Percentiles rank a stretch among this genome's conserved stretches.
Evolutionary conservation across 2,888 invertebrate genomes (phyloP).

Genomic region (Plutella xylostella): DNA sequence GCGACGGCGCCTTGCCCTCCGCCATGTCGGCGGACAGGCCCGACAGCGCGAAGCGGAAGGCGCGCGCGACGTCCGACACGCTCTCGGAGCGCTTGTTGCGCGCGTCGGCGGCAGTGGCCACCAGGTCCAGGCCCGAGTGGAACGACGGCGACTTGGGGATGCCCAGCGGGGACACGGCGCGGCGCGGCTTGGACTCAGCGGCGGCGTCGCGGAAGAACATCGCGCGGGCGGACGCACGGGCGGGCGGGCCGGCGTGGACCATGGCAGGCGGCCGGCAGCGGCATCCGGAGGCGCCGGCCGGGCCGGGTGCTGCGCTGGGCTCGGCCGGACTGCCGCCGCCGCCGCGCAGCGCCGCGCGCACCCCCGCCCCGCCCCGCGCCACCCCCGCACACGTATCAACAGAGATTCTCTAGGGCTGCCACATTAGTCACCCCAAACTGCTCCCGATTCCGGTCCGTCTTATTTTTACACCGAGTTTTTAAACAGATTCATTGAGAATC

Average conservation of each 20-base stretch:
- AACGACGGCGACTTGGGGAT: conserved; percentile 91
- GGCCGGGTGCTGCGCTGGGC: conserved; percentile 32
- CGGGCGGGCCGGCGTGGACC: conserved; percentile 69
- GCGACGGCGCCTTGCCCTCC: conserved; percentile 51
- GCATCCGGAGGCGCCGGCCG: conserved; percentile 65
- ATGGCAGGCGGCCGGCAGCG: conserved; percentile 68
- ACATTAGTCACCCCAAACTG: background rate
- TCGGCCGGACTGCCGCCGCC: conserved; percentile 30
- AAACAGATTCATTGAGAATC: too few species aligned
- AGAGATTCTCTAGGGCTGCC: background rate
- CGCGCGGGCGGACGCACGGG: conserved; percentile 65
- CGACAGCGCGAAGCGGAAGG: conserved; percentile 60
- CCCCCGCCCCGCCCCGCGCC: conserved; percentile 32
- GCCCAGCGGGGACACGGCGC: conserved; percentile 73
- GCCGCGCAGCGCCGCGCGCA: conserved; percentile 19
- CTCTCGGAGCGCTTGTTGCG: conserved; percentile 57
- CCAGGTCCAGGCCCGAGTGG: conserved; percentile 86
- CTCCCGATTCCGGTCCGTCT: too few species aligned
- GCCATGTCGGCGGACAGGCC: conserved; percentile 39
- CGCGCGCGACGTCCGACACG: conserved; percentile 60
- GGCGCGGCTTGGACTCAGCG: conserved; percentile 63
- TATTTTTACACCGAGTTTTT: too few species aligned
- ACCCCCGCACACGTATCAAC: conserved; percentile 6
- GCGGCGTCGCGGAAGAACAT: conserved; percentile 67
- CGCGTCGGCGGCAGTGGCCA: conserved; percentile 77